Conservation (phyloP, 2,888 invertebrate species). For the Amorpha juglandis region DNA sequence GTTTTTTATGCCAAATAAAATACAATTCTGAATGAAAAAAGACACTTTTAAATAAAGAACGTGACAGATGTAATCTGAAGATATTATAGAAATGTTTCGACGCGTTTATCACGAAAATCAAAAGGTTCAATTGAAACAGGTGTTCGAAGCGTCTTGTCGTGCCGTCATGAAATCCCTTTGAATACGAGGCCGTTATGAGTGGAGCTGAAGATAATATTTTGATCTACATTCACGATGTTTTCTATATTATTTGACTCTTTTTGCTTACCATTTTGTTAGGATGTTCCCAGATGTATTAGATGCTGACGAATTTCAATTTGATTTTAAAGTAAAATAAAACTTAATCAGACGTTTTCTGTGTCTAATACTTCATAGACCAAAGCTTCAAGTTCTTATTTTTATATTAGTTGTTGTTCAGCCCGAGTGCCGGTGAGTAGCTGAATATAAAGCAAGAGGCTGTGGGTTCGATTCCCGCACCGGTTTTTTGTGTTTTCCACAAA, state of each 20-base stretch:
- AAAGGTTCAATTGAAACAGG: conserved; percentile 16
- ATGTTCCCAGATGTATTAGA: too few relatives aligned
- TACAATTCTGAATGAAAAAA: neutral
- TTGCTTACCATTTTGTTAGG: too few relatives aligned
- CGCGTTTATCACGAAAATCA: conserved; percentile 16
- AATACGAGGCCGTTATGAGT: conserved; percentile 17
- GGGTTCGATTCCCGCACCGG: too few relatives aligned
- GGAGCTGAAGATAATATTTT: neutral
- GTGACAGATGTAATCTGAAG: conserved; percentile 15
- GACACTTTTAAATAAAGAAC: conserved; percentile 6
- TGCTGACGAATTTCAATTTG: too few relatives aligned
- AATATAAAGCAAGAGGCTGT: too few relatives aligned
- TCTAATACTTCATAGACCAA: too few relatives aligned
- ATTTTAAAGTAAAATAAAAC: too few relatives aligned
- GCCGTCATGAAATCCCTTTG: conserved; percentile 6
- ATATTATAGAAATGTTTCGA: conserved; percentile 9
- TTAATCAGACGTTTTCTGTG: too few relatives aligned
- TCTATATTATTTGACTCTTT: neutral
- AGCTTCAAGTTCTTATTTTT: too few relatives aligned
- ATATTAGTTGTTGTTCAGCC: too few relatives aligned
- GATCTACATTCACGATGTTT: conserved; percentile 6
- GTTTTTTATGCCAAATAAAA: neutral
- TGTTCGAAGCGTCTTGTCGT: conserved; percentile 1
- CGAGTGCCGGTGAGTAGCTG: too few relatives aligned
- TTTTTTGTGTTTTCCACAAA: too few relatives aligned